A percentile compares a stretch with the other conserved stretches of the same genome.
These are phyloP conservation scores for Trichechus manatus DNA, from an alignment of 2,113 vertebrate genomes.

Conservation along the genomic window DNA sequence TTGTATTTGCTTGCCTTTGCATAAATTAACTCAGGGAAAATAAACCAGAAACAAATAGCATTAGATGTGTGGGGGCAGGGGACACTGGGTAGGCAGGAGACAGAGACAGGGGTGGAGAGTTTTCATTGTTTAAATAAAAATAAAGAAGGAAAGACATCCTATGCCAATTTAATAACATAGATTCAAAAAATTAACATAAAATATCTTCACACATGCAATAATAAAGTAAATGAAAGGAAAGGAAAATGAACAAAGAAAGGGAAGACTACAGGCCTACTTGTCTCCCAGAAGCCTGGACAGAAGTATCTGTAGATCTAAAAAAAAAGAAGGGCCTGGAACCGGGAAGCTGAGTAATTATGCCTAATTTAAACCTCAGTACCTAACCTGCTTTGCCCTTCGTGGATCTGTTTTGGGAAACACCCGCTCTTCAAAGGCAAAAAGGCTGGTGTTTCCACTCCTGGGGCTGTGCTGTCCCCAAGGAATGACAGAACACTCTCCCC, in stretches of 20 bases:
- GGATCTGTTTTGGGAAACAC: slow-evolving; percentile 38
- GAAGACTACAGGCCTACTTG: not conserved
- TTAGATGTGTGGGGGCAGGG: not conserved
- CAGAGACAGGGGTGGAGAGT: not conserved
- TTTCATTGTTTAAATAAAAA: slow-evolving; percentile 37
- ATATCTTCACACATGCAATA: not conserved
- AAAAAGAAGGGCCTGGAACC: not conserved
- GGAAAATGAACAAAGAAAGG: slow-evolving; percentile 38
- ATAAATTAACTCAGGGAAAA: slow-evolving; percentile 55
- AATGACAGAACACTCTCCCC: not conserved
- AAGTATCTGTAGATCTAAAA: not conserved
- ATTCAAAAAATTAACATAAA: slow-evolving; percentile 53
- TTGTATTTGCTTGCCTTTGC: slow-evolving; percentile 62
- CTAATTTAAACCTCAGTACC: not conserved
- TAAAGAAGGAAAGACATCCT: slow-evolving; percentile 50
- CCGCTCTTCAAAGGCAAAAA: slow-evolving; percentile 16
- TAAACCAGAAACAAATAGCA: slow-evolving; percentile 37
- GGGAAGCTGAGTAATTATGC: not conserved
- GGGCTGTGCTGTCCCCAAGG: not conserved
- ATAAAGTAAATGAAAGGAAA: not conserved
- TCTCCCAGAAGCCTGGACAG: slow-evolving; percentile 42
- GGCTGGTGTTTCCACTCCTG: not conserved
- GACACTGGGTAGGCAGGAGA: not conserved
- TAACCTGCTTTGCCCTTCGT: slow-evolving; percentile 41
- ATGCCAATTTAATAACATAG: not conserved